Evolutionary conservation across 2,888 invertebrate species (phyloP).

Genomic region (Agapetus fuscipes): DNA sequence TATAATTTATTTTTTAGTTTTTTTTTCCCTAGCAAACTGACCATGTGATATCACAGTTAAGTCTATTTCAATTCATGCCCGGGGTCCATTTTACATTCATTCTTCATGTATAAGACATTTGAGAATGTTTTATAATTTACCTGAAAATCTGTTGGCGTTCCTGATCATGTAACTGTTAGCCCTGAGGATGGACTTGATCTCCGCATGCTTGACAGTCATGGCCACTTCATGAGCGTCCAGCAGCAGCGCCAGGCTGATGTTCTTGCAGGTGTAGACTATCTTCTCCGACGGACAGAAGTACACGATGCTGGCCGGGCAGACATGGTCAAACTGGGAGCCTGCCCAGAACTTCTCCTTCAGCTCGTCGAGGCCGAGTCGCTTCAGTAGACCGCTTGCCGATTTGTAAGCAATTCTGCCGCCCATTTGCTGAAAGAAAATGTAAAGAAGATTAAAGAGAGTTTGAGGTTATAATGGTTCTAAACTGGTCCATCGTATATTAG

Average conservation of each 20-base stretch:
- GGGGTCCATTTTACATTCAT: too few species aligned
- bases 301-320: conserved; percentile 38
- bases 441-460: too few species aligned
- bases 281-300: conserved; percentile 40
- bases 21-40: too few species aligned
- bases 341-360: conserved; percentile 37
- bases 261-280: conserved; percentile 41
- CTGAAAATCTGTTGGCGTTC: conserved; percentile 40
- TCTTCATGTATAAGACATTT: too few species aligned
- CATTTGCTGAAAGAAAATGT: conserved; percentile 32
- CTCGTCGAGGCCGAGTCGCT: conserved; percentile 37
- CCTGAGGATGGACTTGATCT: conserved; percentile 37
- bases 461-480: neutral
- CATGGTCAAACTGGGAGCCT: conserved; percentile 39
- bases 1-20: too few species aligned
- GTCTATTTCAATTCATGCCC: too few species aligned
- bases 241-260: conserved; percentile 40
- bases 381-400: conserved; percentile 38
- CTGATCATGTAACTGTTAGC: conserved; percentile 40
- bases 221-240: conserved; percentile 45
- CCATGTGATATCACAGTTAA: too few species aligned
- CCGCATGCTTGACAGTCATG: conserved; percentile 39
- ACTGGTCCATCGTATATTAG: too few species aligned
- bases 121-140: too few species aligned
- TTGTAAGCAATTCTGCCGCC: conserved; percentile 40